Evolutionary conservation across 2,113 vertebrate genomes (phyloP), one percentile per base, ranked within the genome.

Genomic region (Antechinus stuartii): DNA sequence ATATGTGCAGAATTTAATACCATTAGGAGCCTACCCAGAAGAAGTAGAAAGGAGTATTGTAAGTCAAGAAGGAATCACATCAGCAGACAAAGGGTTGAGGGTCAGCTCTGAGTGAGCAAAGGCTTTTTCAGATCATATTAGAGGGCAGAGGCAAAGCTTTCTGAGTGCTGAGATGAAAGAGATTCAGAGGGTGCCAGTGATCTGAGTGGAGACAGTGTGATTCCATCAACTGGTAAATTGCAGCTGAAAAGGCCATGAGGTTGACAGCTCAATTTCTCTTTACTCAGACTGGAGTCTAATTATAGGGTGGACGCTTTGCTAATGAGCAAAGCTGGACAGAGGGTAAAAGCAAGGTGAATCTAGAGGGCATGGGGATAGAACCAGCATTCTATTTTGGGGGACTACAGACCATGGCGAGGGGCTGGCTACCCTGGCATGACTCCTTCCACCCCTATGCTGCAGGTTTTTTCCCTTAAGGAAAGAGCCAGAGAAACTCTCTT

Each of bases 111-210:
- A 84, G 68, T 84, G 68, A 84, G 68, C 68, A 84, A 84, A 84
- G 68, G 68, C 68, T 84, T 84, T 84, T 84, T 84, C 68, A 84
- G 68, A 84, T 84, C 68, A 84, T 84, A 84, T 84, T 84, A 84
- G 68, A 42, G 68, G 68, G 68, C 68, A 84, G 68, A 42, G 3
- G 68, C 68, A 84, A 84, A 42, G 68, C 68, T 42, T 84, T 84
- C 68, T 84, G 68, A 84, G 68, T 84, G 68, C 68, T 84, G 68
- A 84, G 68, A 84, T 84, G 68, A 84, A 84, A 84, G 68, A 84
- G 68, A 84, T 84, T 84, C 68, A 84, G 68, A 84, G 68, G 68
- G 68, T 84, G 68, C 68, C 68, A 84, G 68, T 84, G 68, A 84
- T 84, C 68, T 84, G 68, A 84, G 68, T 84, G 68, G 68, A 84